Evolutionary conservation across 2,888 invertebrate species (phyloP).

Genomic region (Molanna angustata): DNA sequence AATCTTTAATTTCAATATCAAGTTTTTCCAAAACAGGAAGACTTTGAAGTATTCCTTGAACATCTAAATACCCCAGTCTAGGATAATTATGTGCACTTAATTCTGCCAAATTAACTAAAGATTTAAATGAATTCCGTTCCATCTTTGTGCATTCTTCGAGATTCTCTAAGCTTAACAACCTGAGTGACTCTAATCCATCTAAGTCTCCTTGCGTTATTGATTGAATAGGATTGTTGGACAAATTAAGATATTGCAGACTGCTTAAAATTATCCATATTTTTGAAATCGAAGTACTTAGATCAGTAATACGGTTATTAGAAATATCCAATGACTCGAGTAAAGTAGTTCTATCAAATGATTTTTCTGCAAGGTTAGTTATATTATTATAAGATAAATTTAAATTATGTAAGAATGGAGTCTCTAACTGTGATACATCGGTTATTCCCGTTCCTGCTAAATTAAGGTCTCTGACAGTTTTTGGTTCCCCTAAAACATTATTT

Average conservation of each 20-base stretch:
- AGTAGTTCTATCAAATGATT: conserved; percentile 75
- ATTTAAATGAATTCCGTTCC: conserved; percentile 77
- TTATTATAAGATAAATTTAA: conserved; percentile 78
- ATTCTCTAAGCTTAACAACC: conserved; percentile 63
- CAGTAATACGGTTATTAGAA: conserved; percentile 65
- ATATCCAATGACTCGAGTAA: conserved; percentile 75
- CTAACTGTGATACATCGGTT: conserved; percentile 62
- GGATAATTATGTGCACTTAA: conserved; percentile 75
- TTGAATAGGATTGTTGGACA: conserved; percentile 81
- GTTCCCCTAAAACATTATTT: conserved; percentile 76
- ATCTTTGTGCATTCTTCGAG: conserved; percentile 70
- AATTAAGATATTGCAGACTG: conserved; percentile 69
- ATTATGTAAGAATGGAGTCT: conserved; percentile 79
- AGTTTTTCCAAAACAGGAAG: conserved; percentile 71
- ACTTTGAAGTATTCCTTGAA: conserved; percentile 78
- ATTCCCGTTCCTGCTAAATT: conserved; percentile 82
- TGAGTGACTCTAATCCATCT: conserved; percentile 64
- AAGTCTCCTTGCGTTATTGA: conserved; percentile 76
- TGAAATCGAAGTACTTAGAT: conserved; percentile 59
- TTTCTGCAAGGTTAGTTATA: conserved; percentile 62
- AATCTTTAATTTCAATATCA: conserved; percentile 84
- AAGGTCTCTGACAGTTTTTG: conserved; percentile 79
- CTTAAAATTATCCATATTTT: conserved; percentile 68
- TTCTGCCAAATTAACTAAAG: conserved; percentile 65
- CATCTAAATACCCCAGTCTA: conserved; percentile 77